Percentiles rank a stretch among this genome's conserved stretches.
Conservation (phyloP, 2,113 vertebrate species). For the Varanus komodoensis region DNA sequence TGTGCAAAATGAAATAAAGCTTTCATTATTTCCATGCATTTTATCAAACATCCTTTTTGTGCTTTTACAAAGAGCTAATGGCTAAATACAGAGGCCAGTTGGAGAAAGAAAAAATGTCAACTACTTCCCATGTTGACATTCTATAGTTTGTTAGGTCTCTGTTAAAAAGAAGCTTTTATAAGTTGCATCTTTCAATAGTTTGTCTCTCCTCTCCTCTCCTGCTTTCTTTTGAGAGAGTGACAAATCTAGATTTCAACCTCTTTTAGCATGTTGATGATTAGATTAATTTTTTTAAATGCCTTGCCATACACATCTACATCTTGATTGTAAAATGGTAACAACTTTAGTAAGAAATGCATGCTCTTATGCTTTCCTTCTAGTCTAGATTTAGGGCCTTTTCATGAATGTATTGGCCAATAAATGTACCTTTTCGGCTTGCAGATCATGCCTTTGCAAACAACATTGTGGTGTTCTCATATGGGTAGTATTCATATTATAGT, state of each 20-base stretch:
- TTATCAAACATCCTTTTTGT: conserved; percentile 41
- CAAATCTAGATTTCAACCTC: conserved; percentile 44
- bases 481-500: not conserved
- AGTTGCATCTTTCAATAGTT: conserved; percentile 32
- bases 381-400: not conserved
- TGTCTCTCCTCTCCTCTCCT: conserved; percentile 31
- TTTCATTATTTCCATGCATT: conserved; percentile 59
- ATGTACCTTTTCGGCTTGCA: not conserved
- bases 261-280: conserved; percentile 38
- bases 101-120: conserved; percentile 27
- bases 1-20: conserved; percentile 60
- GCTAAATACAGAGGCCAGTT: conserved; percentile 47
- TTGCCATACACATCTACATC: conserved; percentile 36
- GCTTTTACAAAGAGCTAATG: conserved; percentile 44
- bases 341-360: not conserved
- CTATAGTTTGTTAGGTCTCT: conserved; percentile 44
- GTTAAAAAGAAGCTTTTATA: conserved; percentile 45
- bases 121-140: conserved; percentile 14
- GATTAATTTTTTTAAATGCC: conserved; percentile 34
- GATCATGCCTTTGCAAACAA: not conserved
- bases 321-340: conserved; percentile 38
- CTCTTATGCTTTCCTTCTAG: conserved; percentile 6
- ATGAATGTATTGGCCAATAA: not conserved
- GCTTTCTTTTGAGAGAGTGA: conserved; percentile 38
- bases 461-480: not conserved